Percentiles rank a stretch among this genome's conserved stretches.
Conservation (phyloP, 1,140 invertebrate species). For the Temnothorax nylanderi region DNA sequence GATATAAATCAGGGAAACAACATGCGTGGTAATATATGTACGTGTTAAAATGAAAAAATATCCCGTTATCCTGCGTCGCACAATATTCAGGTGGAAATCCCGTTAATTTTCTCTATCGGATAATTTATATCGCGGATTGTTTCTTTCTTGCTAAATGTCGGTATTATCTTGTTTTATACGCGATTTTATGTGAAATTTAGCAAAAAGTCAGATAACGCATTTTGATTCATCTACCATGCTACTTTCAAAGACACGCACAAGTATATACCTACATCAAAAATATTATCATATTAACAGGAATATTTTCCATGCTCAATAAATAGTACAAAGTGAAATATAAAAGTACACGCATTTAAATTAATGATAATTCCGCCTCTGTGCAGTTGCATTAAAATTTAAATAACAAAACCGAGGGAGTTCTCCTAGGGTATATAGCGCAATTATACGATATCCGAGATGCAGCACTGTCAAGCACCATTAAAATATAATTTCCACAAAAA, state of each 20-base stretch:
- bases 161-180: neutral
- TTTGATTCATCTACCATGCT: neutral
- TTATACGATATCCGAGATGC: slow-evolving; percentile 26
- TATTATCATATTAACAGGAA: neutral
- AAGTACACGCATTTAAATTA: slow-evolving; percentile 13
- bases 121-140: slow-evolving; percentile 23
- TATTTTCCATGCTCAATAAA: neutral
- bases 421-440: neutral
- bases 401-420: neutral
- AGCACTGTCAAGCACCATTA: slow-evolving; percentile 34
- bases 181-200: slow-evolving; percentile 25
- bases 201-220: neutral
- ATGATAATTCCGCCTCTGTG: slow-evolving; percentile 7
- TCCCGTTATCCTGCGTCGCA: slow-evolving; percentile 10
- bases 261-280: neutral
- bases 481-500: slow-evolving; percentile 51
- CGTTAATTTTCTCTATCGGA: slow-evolving; percentile 43
- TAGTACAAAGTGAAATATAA: neutral
- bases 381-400: slow-evolving; percentile 38
- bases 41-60: neutral
- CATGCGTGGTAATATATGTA: no score
- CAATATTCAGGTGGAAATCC: slow-evolving; percentile 13
- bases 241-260: neutral
- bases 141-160: slow-evolving; percentile 20
- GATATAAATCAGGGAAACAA: neutral